These are phyloP conservation scores for Silurus asotus DNA, from an alignment of 2,113 vertebrate genomes.

Conservation along the genomic window DNA sequence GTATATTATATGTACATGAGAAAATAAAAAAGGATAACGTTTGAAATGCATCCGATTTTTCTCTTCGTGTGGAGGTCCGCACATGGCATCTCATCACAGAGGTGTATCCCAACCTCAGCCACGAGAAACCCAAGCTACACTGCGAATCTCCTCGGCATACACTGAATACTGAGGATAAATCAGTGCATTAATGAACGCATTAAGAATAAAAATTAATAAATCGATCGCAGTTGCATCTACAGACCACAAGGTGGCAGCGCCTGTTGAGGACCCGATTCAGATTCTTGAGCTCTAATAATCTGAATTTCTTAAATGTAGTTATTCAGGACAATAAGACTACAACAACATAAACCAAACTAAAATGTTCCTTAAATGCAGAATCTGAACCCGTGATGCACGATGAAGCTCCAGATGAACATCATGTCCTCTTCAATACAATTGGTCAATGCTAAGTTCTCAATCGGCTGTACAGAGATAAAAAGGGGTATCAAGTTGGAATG, in stretches of 20 bases:
- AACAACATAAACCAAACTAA: too few relatives aligned
- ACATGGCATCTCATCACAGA: not conserved
- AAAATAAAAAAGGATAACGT: conserved; percentile 38
- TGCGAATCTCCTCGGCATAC: not conserved
- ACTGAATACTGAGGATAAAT: not conserved
- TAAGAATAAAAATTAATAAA: not conserved
- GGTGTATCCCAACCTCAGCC: not conserved
- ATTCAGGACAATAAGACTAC: not conserved
- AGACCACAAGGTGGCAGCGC: conserved; percentile 54
- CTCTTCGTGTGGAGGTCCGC: not conserved
- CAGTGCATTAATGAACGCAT: not conserved
- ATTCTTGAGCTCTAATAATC: not conserved
- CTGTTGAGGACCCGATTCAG: too few relatives aligned
- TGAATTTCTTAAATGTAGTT: not conserved
- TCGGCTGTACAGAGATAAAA: too few relatives aligned
- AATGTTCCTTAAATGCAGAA: too few relatives aligned
- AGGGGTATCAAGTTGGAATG: too few relatives aligned
- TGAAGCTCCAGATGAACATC: too few relatives aligned
- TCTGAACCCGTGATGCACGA: too few relatives aligned
- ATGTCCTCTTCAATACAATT: too few relatives aligned
- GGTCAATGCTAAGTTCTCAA: too few relatives aligned
- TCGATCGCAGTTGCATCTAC: conserved; percentile 6
- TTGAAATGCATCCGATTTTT: not conserved
- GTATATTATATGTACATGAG: conserved; percentile 5
- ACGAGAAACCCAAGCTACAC: too few relatives aligned